Percentiles rank a stretch among this genome's conserved stretches.
These are phyloP conservation scores for Phalera bucephala DNA, from an alignment of 2,888 invertebrate genomes.

Conservation along the genomic window DNA sequence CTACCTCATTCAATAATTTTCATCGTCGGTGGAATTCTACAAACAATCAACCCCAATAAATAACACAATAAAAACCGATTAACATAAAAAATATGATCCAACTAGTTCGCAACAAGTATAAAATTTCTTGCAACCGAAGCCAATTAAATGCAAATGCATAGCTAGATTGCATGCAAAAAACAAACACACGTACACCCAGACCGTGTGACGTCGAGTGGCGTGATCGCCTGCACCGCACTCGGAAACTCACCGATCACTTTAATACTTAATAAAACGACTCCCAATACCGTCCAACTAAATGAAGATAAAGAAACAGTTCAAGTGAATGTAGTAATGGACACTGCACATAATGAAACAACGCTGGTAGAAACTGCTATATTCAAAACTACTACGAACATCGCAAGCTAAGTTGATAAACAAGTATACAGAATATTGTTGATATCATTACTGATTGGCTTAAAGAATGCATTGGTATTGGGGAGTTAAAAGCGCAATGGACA, in stretches of 20 bases:
- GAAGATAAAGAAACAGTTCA: neutral
- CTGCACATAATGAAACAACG: slow-evolving; percentile 2
- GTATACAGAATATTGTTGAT: neutral
- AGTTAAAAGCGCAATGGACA: slow-evolving; percentile 14
- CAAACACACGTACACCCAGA: slow-evolving; percentile 24
- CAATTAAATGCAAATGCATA: slow-evolving; percentile 44
- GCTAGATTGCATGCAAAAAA: slow-evolving; percentile 30
- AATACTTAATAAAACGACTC: slow-evolving; percentile 1
- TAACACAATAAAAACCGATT: slow-evolving; percentile 8
- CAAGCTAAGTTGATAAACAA: slow-evolving; percentile 2
- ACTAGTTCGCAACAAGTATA: slow-evolving; percentile 24
- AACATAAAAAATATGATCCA: slow-evolving; percentile 22
- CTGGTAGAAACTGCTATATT: slow-evolving; percentile 19
- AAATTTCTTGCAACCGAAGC: slow-evolving; percentile 32
- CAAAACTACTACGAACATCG: slow-evolving; percentile 10
- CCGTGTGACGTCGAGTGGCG: slow-evolving; percentile 46
- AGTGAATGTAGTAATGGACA: slow-evolving; percentile 13
- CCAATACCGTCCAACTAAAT: slow-evolving; percentile 6
- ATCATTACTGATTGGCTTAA: slow-evolving; percentile 16
- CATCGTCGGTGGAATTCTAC: too few relatives aligned
- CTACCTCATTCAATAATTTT: too few relatives aligned
- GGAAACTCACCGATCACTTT: neutral
- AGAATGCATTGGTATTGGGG: neutral
- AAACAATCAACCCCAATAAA: neutral
- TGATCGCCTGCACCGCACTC: slow-evolving; percentile 37